Conservation (phyloP, 2,113 vertebrate genomes). For the Menidia beryllina region DNA sequence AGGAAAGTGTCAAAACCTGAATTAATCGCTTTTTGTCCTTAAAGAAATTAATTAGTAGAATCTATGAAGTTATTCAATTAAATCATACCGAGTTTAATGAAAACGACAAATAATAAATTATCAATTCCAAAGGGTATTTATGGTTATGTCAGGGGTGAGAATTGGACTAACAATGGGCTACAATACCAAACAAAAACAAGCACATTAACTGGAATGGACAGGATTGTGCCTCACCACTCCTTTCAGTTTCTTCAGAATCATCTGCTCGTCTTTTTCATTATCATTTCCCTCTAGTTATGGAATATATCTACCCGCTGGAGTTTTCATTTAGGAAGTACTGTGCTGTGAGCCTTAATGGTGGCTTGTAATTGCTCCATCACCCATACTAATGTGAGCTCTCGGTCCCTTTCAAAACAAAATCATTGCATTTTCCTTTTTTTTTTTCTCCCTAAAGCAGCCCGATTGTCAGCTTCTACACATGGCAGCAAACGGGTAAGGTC, state of each 20-base stretch:
- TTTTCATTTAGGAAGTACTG: conserved; percentile 55
- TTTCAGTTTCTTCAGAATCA: background rate
- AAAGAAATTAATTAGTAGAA: conserved; percentile 41
- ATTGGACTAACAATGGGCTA: background rate
- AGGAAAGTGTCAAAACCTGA: conserved; percentile 17
- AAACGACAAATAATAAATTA: too few species aligned
- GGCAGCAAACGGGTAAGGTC: conserved; percentile 66
- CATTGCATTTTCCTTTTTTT: conserved; percentile 67
- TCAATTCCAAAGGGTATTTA: too few species aligned
- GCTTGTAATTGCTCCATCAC: conserved; percentile 79
- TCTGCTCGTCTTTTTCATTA: conserved; percentile 1
- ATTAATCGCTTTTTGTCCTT: conserved; percentile 16
- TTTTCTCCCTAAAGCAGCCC: conserved; percentile 57
- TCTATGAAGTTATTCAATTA: conserved; percentile 18
- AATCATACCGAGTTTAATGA: too few species aligned
- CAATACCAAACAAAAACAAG: background rate
- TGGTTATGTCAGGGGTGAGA: background rate
- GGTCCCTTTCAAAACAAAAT: conserved; percentile 77
- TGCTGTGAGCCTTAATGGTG: conserved; percentile 66
- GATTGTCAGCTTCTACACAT: conserved; percentile 64
- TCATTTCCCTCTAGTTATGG: background rate
- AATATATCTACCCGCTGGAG: conserved; percentile 35
- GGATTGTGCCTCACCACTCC: conserved; percentile 11
- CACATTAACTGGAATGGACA: background rate
- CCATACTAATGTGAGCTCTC: conserved; percentile 78